Evolutionary conservation across 1,140 invertebrate species (phyloP).

Genomic region (Rhyacophila brunnea): DNA sequence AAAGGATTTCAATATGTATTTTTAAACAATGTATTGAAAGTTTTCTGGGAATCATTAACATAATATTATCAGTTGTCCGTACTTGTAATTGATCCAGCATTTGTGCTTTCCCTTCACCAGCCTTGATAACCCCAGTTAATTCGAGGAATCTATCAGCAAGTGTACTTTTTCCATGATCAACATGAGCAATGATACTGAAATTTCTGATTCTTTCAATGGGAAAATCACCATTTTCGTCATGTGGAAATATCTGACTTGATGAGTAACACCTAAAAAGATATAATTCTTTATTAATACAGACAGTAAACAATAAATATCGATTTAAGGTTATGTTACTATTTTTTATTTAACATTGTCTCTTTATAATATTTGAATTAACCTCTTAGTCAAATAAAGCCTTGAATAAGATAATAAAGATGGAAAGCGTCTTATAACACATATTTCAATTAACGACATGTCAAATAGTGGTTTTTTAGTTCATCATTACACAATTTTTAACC

Average conservation of each 20-base stretch:
- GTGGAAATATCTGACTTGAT: not conserved
- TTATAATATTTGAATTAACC: not conserved
- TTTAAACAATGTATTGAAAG: too few relatives aligned
- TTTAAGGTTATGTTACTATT: not conserved
- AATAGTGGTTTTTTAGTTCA: too few relatives aligned
- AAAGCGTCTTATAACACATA: too few relatives aligned
- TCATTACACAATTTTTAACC: too few relatives aligned
- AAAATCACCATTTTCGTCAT: not conserved
- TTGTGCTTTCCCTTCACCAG: constrained; percentile 70
- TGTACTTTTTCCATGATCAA: constrained; percentile 98
- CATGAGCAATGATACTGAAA: constrained; percentile 96
- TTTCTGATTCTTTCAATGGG: constrained; percentile 70
- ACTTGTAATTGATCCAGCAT: constrained; percentile 79
- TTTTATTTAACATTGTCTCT: too few relatives aligned
- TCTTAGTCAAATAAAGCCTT: too few relatives aligned
- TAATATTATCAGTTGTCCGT: too few relatives aligned
- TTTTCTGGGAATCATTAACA: too few relatives aligned
- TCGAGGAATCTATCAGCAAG: constrained; percentile 90
- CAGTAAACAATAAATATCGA: not conserved
- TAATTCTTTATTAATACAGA: not conserved
- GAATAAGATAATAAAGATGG: too few relatives aligned
- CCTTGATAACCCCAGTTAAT: constrained; percentile 80
- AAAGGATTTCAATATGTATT: too few relatives aligned
- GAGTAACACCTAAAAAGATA: not conserved
- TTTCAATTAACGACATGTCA: too few relatives aligned